A percentile compares a stretch with the other conserved stretches of the same genome.
Conservation (phyloP, 2,888 invertebrate genomes). For the Dynastes maya region DNA sequence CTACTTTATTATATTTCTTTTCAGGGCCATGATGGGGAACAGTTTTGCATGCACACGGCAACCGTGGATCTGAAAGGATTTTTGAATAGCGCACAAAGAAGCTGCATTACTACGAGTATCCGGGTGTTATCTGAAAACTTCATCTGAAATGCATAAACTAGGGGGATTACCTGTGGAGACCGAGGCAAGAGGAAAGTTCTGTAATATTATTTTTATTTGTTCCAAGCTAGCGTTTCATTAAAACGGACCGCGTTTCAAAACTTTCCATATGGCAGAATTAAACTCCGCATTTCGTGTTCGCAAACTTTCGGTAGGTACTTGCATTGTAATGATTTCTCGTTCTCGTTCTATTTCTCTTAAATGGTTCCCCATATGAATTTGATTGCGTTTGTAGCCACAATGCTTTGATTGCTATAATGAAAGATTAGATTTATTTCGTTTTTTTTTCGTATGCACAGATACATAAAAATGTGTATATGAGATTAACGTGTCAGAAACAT, state of each 20-base stretch:
- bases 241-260: slow-evolving; percentile 18
- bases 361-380: not conserved
- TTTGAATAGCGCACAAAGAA: slow-evolving; percentile 18
- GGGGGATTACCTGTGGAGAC: slow-evolving; percentile 32
- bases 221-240: slow-evolving; percentile 18
- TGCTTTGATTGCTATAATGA: not conserved
- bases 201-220: slow-evolving; percentile 37
- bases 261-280: slow-evolving; percentile 32
- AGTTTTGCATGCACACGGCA: not conserved
- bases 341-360: not conserved
- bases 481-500: too few species aligned
- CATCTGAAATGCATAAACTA: slow-evolving; percentile 41
- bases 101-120: slow-evolving; percentile 4
- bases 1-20: slow-evolving; percentile 5
- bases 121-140: slow-evolving; percentile 25
- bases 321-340: slow-evolving; percentile 19
- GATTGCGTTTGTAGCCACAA: not conserved
- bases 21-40: not conserved
- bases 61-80: too few species aligned
- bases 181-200: not conserved
- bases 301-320: slow-evolving; percentile 28
- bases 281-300: slow-evolving; percentile 25
- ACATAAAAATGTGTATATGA: too few species aligned
- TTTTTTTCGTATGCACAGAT: too few species aligned
- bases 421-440: too few species aligned